A percentile compares a stretch with the other conserved stretches of the same genome.
These are phyloP conservation scores for Muntiacus muntjak DNA, from an alignment of 2,113 vertebrate genomes.

Conservation along the genomic window DNA sequence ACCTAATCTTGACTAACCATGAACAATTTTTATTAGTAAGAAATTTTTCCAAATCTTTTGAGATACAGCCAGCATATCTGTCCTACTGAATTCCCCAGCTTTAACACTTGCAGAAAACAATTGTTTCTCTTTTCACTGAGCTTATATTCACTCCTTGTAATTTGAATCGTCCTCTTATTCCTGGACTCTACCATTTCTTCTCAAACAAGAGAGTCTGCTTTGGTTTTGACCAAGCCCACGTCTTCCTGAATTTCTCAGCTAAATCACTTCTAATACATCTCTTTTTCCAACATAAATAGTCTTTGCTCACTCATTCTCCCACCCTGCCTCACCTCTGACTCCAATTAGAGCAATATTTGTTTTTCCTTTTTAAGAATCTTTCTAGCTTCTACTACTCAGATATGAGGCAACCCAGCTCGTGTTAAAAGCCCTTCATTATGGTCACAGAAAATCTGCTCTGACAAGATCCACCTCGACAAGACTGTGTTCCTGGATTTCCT, in stretches of 20 bases:
- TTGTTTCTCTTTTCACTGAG: constrained; percentile 47
- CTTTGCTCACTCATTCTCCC: constrained; percentile 59
- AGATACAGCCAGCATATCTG: not conserved
- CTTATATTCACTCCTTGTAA: constrained; percentile 50
- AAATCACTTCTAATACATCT: constrained; percentile 48
- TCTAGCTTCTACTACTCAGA: constrained; percentile 62
- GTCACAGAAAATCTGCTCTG: constrained; percentile 70
- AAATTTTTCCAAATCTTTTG: constrained; percentile 28
- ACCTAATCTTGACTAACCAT: not conserved
- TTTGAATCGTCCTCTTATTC: constrained; percentile 55
- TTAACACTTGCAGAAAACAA: not conserved
- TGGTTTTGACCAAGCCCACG: constrained; percentile 50
- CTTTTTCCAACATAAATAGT: constrained; percentile 69
- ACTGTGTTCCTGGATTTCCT: constrained; percentile 67
- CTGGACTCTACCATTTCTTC: constrained; percentile 46
- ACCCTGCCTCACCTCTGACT: constrained; percentile 70
- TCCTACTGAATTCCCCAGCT: not conserved
- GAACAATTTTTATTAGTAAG: constrained; percentile 29
- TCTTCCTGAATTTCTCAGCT: constrained; percentile 59
- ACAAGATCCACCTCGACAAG: constrained; percentile 71
- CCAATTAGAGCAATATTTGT: constrained; percentile 74
- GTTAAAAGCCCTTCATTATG: constrained; percentile 73
- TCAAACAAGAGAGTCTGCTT: constrained; percentile 58
- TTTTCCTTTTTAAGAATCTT: constrained; percentile 71
- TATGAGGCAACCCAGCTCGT: constrained; percentile 60